These are phyloP conservation scores for Anhinga anhinga DNA, from an alignment of 2,113 vertebrate genomes.

Conservation along the genomic window DNA sequence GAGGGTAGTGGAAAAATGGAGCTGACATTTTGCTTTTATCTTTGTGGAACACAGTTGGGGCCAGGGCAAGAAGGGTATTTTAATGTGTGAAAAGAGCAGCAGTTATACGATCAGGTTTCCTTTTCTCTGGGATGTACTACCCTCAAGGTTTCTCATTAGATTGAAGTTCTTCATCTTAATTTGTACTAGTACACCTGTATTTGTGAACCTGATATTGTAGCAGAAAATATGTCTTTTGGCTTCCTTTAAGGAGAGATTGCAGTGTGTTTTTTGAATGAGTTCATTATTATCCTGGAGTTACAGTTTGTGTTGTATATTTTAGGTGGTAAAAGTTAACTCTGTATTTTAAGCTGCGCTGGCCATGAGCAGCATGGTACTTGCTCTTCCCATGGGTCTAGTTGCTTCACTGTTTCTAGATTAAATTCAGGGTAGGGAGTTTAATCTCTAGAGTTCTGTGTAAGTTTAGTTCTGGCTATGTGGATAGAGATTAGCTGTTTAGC, in stretches of 20 bases:
- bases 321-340: background rate
- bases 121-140: background rate
- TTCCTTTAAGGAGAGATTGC: background rate
- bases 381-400: background rate
- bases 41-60: background rate
- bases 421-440: background rate
- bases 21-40: background rate
- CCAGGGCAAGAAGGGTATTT: background rate
- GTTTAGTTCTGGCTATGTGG: background rate
- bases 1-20: background rate
- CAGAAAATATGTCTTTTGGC: background rate
- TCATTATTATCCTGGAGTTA: background rate
- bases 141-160: background rate
- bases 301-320: background rate
- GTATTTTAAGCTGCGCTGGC: background rate
- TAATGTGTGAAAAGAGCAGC: background rate
- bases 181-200: background rate
- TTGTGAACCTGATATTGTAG: background rate
- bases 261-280: background rate
- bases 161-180: background rate
- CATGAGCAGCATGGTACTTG: background rate
- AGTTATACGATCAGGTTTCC: background rate
- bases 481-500: background rate
- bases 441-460: background rate
- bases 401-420: background rate